Evolutionary conservation across 1,140 invertebrate genomes (phyloP), one percentile per base, ranked within the genome.

Genomic region (Apis mellifera): DNA sequence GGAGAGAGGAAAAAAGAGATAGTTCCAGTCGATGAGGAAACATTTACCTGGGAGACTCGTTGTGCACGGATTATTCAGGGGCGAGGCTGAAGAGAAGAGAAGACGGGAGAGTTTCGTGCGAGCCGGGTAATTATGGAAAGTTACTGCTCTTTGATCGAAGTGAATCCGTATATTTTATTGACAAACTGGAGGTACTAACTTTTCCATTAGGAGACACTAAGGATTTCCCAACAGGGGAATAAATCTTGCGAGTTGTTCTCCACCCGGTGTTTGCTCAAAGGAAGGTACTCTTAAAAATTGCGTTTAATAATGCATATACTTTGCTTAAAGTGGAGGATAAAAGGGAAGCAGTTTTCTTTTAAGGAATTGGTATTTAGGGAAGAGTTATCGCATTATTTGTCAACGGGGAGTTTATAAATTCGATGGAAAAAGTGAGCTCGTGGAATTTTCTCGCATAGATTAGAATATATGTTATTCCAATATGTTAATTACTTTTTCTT

Each of bases 141-240:
- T 79, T 64, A 48, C 21, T n/a, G 55, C 19, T 42, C 26, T 73
- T 48, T 73, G 78, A 79, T 64, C 59, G 21, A 23, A 19, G 57
- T 8, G 69, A 72, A 32, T 54, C 69, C 15, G 26, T 52, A 52
- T 15, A 52, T 69, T 54, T 72, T 73, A 79, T 79, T 60, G 78
- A 79, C 50, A 48, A 42, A 42, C 26, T 23, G n/a, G 1, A 5
- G 48, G 42, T 21, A 32, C 69, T 48, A 73, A 79, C 78, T 72
- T 79, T 79, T 73, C 78, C 78, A 79, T 79, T 79, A 73, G 21
- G 50, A 54, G 23, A 73, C 71, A 62, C 21, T 8, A 21, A 50
- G 59, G n/a, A 79, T 79, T 72, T 72, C 54, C 69, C 21, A n/a
- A 9, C 0, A 62, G 21, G 42, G 48, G 68, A 73, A 64, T 54